Base-by-base conservation (phyloP, 2,113 vertebrate species). In the Leucosticte australis region DNA sequence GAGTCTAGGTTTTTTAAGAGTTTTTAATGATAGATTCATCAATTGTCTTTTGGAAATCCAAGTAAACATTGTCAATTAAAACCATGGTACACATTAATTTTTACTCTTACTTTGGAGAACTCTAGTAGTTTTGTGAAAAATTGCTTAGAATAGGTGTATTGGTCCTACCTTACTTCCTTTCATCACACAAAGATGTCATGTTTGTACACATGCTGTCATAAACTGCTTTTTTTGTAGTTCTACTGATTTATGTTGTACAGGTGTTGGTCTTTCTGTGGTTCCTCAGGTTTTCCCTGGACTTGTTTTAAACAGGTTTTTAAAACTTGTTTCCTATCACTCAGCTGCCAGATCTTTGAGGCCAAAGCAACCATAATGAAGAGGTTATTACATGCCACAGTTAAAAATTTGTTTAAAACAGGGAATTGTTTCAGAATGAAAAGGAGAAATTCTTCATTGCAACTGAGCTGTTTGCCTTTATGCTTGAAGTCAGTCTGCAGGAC, bases 401-500 rank as follows among this genome's bases (percentile, higher is more conserved):
- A 59, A 80, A 93, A 52, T 50, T 74, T 42, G 10, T 67, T 77
- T 89, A 56, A 84, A 87, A 44, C 23, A 42, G 11, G 20, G 14
- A 49, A 35, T 62, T 86, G 42, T 64, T 70, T 83, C 52, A 30
- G 49, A 71, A 71, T 33, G 27, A 82, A 93, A 75, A 81, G 33
- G 39, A 90, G 59, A 56, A 81, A 64, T 89, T 91, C 59, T 92
- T 89, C 33, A 49, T 53, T 78, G 79, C 47, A 84, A 20, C 56
- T 50, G 5, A 68, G 35, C 42, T 90, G 46, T 80, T 95, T 83
- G 71, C 24, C 42, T 78, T 92, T 62, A 44, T 69, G 46, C 33
- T 74, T 91, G 67, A 87, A 90, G 74, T 78, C 59, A 73, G 80
- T 76, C 64, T 87, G 41, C 47, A 78, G 64, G 79, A 90, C 80